Conservation (phyloP, 2,113 vertebrate genomes). For the Brachionichthys hirsutus region DNA sequence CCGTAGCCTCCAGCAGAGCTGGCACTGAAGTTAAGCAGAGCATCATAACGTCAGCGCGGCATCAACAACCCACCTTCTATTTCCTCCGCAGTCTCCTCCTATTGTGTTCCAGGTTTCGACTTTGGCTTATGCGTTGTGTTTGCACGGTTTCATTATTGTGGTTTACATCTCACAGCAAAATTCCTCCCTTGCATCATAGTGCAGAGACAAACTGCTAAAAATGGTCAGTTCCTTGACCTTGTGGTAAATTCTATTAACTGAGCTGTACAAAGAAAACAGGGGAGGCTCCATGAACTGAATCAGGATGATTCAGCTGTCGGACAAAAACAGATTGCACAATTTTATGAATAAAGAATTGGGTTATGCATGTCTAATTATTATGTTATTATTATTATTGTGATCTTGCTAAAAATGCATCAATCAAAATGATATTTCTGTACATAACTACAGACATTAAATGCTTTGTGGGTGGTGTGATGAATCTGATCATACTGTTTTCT, state of each 20-base stretch:
- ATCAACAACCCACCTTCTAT: too few species aligned
- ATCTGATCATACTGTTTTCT: conserved; percentile 23
- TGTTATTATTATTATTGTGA: neutral
- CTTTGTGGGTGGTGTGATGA: conserved; percentile 54
- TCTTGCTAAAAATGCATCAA: too few species aligned
- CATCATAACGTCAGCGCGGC: too few species aligned
- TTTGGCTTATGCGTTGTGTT: neutral
- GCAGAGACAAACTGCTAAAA: conserved; percentile 1
- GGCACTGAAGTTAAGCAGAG: too few species aligned
- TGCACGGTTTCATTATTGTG: conserved; percentile 2
- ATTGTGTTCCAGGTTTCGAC: neutral
- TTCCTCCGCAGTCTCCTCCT: neutral
- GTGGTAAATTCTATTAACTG: conserved; percentile 11
- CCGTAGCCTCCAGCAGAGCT: too few species aligned
- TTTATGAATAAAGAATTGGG: neutral
- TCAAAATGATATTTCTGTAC: too few species aligned
- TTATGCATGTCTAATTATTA: neutral
- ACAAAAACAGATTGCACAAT: neutral
- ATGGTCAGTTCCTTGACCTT: conserved; percentile 23
- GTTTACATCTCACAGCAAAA: conserved; percentile 8
- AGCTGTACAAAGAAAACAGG: neutral
- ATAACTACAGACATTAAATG: neutral
- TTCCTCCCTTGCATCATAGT: too few species aligned
- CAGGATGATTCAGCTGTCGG: neutral
- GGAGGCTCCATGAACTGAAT: conserved; percentile 1